Evolutionary conservation across 2,113 vertebrate genomes (phyloP).

Genomic region (Nothobranchius furzeri): DNA sequence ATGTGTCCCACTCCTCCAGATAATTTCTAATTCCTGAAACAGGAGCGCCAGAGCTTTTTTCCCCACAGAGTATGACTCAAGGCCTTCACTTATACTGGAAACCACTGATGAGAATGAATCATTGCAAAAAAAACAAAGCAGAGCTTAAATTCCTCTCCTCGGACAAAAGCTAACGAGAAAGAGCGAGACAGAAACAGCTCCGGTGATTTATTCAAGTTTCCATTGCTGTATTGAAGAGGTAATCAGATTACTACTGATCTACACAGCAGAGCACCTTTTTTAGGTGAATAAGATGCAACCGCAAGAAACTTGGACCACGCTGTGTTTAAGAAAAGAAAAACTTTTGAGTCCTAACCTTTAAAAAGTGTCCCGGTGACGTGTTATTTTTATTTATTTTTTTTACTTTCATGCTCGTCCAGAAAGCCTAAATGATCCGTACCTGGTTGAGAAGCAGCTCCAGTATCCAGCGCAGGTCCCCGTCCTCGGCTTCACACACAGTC

Average conservation of each 20-base stretch:
- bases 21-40: too few relatives aligned
- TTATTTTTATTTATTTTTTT: background rate
- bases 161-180: constrained; percentile 9
- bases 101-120: constrained; percentile 57
- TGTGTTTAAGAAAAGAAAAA: background rate
- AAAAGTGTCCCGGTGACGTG: background rate
- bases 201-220: constrained; percentile 49
- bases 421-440: constrained; percentile 67
- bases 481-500: constrained; percentile 65
- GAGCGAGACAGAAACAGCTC: constrained; percentile 40
- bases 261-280: background rate
- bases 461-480: constrained; percentile 86
- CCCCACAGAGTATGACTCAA: too few relatives aligned
- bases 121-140: constrained; percentile 50
- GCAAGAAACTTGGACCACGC: background rate
- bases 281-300: background rate
- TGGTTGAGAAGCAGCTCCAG: constrained; percentile 87
- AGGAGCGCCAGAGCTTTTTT: too few relatives aligned
- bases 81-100: too few relatives aligned
- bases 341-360: background rate
- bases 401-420: constrained; percentile 5
- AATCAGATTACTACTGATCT: constrained; percentile 42
- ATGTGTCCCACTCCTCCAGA: too few relatives aligned
- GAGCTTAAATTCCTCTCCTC: constrained; percentile 44
- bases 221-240: constrained; percentile 36